These are phyloP conservation scores for Spondyliosoma cantharus DNA, from an alignment of 2,797 vertebrate species.

Conservation along the genomic window DNA sequence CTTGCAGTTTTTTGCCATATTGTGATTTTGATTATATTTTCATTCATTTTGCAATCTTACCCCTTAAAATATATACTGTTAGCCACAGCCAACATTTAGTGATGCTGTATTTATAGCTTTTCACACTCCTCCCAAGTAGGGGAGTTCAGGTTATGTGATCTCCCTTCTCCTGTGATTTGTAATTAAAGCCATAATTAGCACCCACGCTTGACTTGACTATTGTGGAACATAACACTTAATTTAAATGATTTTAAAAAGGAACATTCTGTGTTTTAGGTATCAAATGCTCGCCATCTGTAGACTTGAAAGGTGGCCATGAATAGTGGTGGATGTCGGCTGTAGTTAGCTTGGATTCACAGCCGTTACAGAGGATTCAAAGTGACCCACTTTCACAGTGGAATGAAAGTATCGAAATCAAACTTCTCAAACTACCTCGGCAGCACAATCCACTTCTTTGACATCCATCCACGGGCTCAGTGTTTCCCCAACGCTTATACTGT, in stretches of 20 bases:
- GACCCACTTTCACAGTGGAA: conserved; percentile 32
- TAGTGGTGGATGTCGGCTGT: neutral
- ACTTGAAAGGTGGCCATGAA: neutral
- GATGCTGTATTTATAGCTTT: neutral
- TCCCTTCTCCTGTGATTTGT: neutral
- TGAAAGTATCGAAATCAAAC: conserved; percentile 23
- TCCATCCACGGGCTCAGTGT: neutral
- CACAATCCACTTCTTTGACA: neutral
- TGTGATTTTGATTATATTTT: too few species aligned
- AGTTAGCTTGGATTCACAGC: conserved; percentile 4
- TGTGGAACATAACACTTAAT: conserved; percentile 6
- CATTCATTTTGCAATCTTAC: too few species aligned
- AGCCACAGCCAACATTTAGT: too few species aligned
- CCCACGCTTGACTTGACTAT: neutral
- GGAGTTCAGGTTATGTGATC: neutral
- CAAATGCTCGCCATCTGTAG: conserved; percentile 1
- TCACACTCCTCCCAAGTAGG: too few species aligned
- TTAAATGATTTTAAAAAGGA: neutral
- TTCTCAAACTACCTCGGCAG: conserved; percentile 6
- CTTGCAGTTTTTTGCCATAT: too few species aligned
- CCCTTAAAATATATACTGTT: too few species aligned
- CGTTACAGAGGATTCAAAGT: conserved; percentile 11
- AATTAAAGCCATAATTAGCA: neutral
- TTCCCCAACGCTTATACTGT: conserved; percentile 3
- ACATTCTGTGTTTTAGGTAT: neutral